These are phyloP conservation scores for Drosophila dunni DNA, from an alignment of 1,140 invertebrate genomes.

Conservation along the genomic window DNA sequence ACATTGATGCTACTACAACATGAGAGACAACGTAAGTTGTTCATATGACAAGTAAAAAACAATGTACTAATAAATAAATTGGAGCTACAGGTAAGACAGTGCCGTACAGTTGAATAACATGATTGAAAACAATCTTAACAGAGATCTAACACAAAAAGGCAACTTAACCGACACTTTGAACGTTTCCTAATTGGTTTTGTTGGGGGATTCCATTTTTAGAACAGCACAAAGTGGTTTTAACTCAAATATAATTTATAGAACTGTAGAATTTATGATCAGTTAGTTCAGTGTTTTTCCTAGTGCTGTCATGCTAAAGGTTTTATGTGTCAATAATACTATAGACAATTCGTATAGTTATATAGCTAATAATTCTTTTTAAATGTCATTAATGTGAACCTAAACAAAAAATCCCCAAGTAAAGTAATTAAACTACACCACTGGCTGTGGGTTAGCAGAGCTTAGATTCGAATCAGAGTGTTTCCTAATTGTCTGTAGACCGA, in stretches of 20 bases:
- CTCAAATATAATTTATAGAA: too few species aligned
- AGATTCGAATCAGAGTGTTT: conserved; percentile 34
- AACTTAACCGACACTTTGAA: neutral
- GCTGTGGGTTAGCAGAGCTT: conserved; percentile 5
- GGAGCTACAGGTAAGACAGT: conserved; percentile 47
- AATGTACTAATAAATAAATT: conserved; percentile 55
- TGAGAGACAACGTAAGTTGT: conserved; percentile 54
- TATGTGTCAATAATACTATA: too few species aligned
- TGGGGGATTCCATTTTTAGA: too few species aligned
- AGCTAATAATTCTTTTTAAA: neutral
- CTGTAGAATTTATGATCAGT: too few species aligned
- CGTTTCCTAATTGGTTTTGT: neutral
- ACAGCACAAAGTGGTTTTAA: too few species aligned
- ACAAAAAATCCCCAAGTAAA: neutral
- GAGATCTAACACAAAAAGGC: neutral
- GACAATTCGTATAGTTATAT: too few species aligned
- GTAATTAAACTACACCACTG: conserved; percentile 23
- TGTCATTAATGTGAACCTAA: too few species aligned
- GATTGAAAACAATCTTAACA: neutral
- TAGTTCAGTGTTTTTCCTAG: too few species aligned
- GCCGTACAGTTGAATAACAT: conserved; percentile 33
- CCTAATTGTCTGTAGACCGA: conserved; percentile 45
- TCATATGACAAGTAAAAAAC: conserved; percentile 31
- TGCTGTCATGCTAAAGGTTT: too few species aligned
- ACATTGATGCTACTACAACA: conserved; percentile 67